Evolutionary conservation across 2,888 invertebrate species (phyloP).

Genomic region (Odontothrips loti): DNA sequence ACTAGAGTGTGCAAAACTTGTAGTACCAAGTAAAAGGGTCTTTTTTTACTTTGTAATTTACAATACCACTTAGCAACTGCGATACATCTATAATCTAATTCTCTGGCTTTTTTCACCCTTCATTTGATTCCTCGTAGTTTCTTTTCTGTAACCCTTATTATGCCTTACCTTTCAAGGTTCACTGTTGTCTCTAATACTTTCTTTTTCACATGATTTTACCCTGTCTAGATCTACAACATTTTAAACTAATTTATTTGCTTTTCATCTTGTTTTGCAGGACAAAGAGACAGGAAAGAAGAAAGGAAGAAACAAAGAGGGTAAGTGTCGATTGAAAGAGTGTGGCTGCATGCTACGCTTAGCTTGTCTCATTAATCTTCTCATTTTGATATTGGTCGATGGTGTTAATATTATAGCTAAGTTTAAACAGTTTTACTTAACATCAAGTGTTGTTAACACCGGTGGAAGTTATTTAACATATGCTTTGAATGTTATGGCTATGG

Average conservation of each 20-base stretch:
- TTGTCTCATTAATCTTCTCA: constrained; percentile 4
- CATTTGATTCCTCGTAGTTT: constrained; percentile 32
- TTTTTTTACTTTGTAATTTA: constrained; percentile 30
- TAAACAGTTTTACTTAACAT: too few relatives aligned
- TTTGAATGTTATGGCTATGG: neutral
- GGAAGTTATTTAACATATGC: neutral
- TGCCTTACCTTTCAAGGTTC: constrained; percentile 7
- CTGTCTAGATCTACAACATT: too few relatives aligned
- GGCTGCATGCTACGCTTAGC: neutral
- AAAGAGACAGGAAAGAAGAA: constrained; percentile 77
- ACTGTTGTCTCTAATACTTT: constrained; percentile 21
- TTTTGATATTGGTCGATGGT: too few relatives aligned
- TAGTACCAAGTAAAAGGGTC: neutral
- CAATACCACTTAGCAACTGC: neutral
- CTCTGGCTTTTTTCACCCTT: neutral
- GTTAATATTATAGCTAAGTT: too few relatives aligned
- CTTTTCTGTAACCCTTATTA: constrained; percentile 29
- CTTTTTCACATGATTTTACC: neutral
- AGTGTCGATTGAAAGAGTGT: constrained; percentile 43
- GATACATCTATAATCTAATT: constrained; percentile 29
- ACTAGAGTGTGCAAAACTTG: too few relatives aligned
- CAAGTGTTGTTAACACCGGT: too few relatives aligned
- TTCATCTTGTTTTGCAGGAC: constrained; percentile 59
- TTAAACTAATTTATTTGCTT: constrained; percentile 25
- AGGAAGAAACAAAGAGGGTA: constrained; percentile 87